phyloP scores from a whole-genome alignment of 2,888 invertebrate species.

The Brachyptera putata region DNA sequence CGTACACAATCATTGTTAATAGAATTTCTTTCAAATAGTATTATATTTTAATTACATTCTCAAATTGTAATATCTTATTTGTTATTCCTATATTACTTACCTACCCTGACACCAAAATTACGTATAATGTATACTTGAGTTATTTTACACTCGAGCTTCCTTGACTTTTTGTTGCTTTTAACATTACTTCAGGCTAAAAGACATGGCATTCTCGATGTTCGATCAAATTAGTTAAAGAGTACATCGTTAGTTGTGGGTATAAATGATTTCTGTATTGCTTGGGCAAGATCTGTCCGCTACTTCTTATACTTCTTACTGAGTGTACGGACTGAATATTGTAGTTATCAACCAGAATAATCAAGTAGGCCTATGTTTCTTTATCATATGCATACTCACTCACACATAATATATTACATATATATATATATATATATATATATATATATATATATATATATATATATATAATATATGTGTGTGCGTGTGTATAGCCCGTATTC shows the following conservation, averaged over 20 bases:
- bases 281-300: too few species aligned
- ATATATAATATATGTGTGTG: too few species aligned
- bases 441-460: too few species aligned
- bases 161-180: constrained; percentile 11
- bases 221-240: constrained; percentile 6
- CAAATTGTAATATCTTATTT: constrained; percentile 6
- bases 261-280: too few species aligned
- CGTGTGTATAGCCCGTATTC: too few species aligned
- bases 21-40: constrained; percentile 11
- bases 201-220: constrained; percentile 16
- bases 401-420: too few species aligned
- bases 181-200: constrained; percentile 19
- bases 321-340: too few species aligned
- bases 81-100: constrained; percentile 36
- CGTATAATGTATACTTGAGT: constrained; percentile 68
- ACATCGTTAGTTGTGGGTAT: not conserved
- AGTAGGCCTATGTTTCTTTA: too few species aligned
- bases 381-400: too few species aligned
- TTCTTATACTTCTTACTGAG: too few species aligned
- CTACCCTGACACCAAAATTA: constrained; percentile 85
- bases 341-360: too few species aligned
- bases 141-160: constrained; percentile 12
- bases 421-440: too few species aligned
- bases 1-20: not conserved
- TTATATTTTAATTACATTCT: constrained; percentile 11